Base-by-base conservation (phyloP, 2,113 vertebrate species). In the Pachycephala philippinensis region DNA sequence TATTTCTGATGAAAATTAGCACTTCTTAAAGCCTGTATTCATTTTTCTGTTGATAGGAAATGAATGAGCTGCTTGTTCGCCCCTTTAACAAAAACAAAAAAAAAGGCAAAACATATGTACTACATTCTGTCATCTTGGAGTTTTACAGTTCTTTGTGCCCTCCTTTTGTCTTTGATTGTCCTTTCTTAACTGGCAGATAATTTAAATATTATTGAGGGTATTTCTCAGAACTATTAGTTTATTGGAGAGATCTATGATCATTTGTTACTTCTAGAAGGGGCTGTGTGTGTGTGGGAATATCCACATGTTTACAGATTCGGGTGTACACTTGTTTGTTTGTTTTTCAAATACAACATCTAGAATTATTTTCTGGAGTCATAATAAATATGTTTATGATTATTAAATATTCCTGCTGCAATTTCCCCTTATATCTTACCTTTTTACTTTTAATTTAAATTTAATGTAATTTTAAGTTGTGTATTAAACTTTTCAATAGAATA, bases 251-350 rank as follows among this genome's bases (percentile, higher is more conserved):
- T 35, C 1, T 31, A 21, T 50, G 18, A 37, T 35, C 2, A 18
- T n/a, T 87, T 18, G 1, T 39, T 68, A 59, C 9, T 56, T 76
- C 42, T 47, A 6, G 15, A 56, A 53, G 8, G 24, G 22, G 3
- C 2, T 5, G 5, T 2, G 10, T 10, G 2, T 37, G 2, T 26
- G 8, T 11, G 6, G 20, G 19, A 75, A 47, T 65, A 74, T 13
- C 11, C 15, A n/a, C 17, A 22, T 6, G 1, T 77, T 76, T 83
- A 61, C 8, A 75, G 13, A 33, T 57, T 89, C 27, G 6, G 13
- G 7, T 15, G 1, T 35, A 3, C 3, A 30, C 75, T 72, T 45
- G 1, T 28, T 27, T 52, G 1, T 15, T 20, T 39, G 49, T 35
- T 44, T 50, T 65, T 74, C 17, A 1, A 68, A 33, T 65, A 27